Evolutionary conservation across 1,140 invertebrate species (phyloP).

Genomic region (Phthorimaea operculella): DNA sequence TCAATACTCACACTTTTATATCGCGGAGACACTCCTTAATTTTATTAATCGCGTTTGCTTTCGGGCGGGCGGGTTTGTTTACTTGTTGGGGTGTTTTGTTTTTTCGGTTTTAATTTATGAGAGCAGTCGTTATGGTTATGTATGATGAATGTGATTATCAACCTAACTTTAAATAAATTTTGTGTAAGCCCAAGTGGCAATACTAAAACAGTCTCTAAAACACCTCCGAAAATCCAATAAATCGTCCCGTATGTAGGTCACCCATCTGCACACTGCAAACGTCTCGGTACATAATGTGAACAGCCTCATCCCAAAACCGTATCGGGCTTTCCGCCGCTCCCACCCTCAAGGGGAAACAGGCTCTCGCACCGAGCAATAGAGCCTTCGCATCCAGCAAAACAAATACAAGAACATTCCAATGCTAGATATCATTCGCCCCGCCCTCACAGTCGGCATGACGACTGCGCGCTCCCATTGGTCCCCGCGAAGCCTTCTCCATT

Average conservation of each 20-base stretch:
- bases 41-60: conserved; percentile 21
- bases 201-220: no score
- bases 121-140: neutral
- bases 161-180: no score
- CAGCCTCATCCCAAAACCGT: conserved; percentile 46
- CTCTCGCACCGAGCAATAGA: conserved; percentile 64
- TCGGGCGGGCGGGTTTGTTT: neutral
- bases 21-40: conserved; percentile 55
- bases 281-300: conserved; percentile 56
- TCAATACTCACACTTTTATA: conserved; percentile 64
- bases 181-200: no score
- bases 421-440: conserved; percentile 67
- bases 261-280: conserved; percentile 32
- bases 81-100: no score
- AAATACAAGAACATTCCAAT: conserved; percentile 67
- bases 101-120: neutral
- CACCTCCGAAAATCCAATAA: no score
- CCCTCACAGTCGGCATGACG: conserved; percentile 66
- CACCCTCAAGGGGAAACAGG: conserved; percentile 60
- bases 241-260: conserved; percentile 1
- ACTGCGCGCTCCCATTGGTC: conserved; percentile 63
- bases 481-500: conserved; percentile 61
- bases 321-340: conserved; percentile 48
- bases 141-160: no score
- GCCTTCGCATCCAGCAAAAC: conserved; percentile 63